Evolutionary conservation across 2,797 vertebrate genomes (phyloP).

Genomic region (Cyprinodon diabolis): DNA sequence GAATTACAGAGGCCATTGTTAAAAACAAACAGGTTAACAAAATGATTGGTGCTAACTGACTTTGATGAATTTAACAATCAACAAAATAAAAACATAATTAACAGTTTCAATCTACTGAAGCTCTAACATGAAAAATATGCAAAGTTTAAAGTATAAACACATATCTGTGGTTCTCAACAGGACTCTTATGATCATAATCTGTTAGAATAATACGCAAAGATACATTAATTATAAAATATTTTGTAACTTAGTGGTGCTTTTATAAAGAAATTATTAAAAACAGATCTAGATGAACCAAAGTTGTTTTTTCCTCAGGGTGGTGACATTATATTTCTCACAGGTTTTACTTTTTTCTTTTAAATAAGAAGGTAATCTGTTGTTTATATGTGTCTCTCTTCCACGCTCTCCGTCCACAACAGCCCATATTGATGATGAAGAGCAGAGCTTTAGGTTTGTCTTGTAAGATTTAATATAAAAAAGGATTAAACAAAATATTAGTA

Average conservation of each 20-base stretch:
- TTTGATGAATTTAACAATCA: neutral
- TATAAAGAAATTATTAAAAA: neutral
- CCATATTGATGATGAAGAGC: neutral
- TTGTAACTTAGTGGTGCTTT: neutral
- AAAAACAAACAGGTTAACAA: neutral
- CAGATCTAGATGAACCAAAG: neutral
- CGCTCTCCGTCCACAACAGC: neutral
- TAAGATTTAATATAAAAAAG: neutral
- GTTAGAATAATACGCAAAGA: neutral
- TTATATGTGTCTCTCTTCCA: neutral
- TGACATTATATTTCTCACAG: neutral
- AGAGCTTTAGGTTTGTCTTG: neutral
- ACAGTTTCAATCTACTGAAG: neutral
- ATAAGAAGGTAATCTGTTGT: neutral
- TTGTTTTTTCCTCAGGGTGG: neutral
- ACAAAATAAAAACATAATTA: neutral
- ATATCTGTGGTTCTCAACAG: neutral
- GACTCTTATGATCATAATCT: neutral
- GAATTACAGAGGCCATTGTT: neutral
- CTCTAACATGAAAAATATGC: neutral
- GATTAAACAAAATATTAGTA: neutral
- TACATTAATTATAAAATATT: too few species aligned
- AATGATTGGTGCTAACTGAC: neutral
- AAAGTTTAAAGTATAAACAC: neutral
- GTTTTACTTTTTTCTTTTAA: neutral